Conservation (phyloP, 2,797 vertebrate genomes). For the Emydoidea blandingii region DNA sequence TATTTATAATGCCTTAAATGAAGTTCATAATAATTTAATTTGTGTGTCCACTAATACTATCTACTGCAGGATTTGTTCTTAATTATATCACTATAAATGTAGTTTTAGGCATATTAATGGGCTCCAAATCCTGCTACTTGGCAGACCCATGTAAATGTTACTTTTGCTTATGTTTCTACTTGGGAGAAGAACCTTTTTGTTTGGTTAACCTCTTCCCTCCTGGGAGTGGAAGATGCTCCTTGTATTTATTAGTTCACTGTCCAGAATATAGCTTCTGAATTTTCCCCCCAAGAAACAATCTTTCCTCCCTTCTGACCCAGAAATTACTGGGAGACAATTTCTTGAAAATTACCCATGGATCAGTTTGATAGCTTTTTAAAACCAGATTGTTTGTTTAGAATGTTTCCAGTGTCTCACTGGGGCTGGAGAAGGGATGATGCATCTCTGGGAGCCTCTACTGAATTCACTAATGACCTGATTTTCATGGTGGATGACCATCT, state of each 20-base stretch:
- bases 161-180: not conserved
- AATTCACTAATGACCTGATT: not conserved
- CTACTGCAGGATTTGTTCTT: slow-evolving; percentile 49
- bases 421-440: accelerated
- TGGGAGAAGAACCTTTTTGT: not conserved
- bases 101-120: slow-evolving; percentile 45
- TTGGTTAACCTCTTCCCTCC: not conserved
- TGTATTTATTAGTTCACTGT: not conserved
- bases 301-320: not conserved
- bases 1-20: slow-evolving; percentile 43
- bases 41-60: slow-evolving; percentile 50
- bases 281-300: not conserved
- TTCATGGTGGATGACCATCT: not conserved
- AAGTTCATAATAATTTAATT: slow-evolving; percentile 39
- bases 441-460: not conserved
- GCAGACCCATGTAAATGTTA: not conserved
- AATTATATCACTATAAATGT: slow-evolving; percentile 20
- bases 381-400: not conserved
- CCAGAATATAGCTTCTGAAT: not conserved
- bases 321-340: accelerated
- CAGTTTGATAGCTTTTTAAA: not conserved
- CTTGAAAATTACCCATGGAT: not conserved
- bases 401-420: not conserved
- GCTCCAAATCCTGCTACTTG: slow-evolving; percentile 27
- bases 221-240: not conserved